Percentiles rank a stretch among this genome's conserved stretches.
Evolutionary conservation across 2,113 vertebrate species (phyloP).

Genomic region (Pipra filicauda): DNA sequence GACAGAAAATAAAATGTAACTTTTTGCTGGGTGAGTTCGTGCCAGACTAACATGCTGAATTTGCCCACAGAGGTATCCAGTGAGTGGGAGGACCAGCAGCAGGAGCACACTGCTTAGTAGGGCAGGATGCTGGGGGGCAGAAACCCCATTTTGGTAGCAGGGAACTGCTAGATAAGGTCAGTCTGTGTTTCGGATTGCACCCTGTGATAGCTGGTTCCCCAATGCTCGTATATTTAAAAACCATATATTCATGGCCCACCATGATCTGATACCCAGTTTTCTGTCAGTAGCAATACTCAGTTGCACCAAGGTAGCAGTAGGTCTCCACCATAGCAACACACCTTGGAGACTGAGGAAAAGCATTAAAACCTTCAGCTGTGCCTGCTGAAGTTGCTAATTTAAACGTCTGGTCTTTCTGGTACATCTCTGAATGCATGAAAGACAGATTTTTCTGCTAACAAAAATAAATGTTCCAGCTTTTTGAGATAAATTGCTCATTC

Average conservation of each 20-base stretch:
- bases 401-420: not conserved
- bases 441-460: not conserved
- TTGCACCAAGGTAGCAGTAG: not conserved
- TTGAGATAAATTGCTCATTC: not conserved
- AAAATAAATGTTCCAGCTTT: not conserved
- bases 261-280: not conserved
- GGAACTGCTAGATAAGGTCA: not conserved
- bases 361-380: not conserved
- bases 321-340: not conserved
- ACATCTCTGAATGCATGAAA: not conserved
- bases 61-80: not conserved
- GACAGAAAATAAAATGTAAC: not conserved
- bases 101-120: not conserved
- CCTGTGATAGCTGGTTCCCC: not conserved
- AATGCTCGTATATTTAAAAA: not conserved
- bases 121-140: not conserved
- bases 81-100: not conserved
- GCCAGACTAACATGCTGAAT: not conserved
- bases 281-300: not conserved
- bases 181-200: not conserved
- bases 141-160: not conserved
- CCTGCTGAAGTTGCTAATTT: not conserved
- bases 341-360: not conserved
- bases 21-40: not conserved
- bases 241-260: rapidly evolving